These are phyloP conservation scores for Laticauda laticaudata DNA, from an alignment of 2,113 vertebrate species.

Conservation along the genomic window DNA sequence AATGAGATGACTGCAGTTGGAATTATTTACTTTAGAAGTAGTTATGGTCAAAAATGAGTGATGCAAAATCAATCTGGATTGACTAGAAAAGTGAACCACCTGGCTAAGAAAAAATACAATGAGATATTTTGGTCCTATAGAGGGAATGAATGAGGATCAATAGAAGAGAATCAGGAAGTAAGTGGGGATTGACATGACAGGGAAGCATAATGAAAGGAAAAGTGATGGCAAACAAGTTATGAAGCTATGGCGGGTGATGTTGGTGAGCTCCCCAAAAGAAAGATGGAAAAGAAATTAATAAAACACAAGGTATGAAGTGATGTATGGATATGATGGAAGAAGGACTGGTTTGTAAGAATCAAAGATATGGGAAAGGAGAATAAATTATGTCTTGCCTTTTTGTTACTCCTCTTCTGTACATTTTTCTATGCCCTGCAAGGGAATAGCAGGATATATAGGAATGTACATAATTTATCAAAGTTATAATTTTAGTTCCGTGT, in stretches of 20 bases:
- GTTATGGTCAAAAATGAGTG: neutral
- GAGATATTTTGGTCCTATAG: neutral
- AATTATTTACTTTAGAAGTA: neutral
- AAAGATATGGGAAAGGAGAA: neutral
- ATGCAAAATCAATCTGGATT: neutral
- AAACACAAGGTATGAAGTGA: neutral
- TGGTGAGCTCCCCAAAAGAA: neutral
- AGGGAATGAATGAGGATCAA: neutral
- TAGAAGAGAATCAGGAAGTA: neutral
- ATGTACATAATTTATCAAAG: neutral
- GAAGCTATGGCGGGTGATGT: neutral
- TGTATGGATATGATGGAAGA: neutral
- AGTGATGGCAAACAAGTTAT: neutral
- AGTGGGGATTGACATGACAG: neutral
- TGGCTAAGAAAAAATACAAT: neutral
- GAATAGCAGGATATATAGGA: neutral
- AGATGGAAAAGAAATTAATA: neutral
- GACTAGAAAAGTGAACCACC: neutral
- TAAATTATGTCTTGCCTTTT: neutral
- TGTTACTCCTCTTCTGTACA: neutral
- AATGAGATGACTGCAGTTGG: neutral
- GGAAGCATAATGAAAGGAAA: neutral
- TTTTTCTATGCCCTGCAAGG: neutral
- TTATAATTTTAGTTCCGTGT: neutral
- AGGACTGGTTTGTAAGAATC: neutral